Evolutionary conservation across 2,113 vertebrate species (phyloP), one percentile per base, ranked within the genome.

Genomic region (Oxyruncus cristatus): DNA sequence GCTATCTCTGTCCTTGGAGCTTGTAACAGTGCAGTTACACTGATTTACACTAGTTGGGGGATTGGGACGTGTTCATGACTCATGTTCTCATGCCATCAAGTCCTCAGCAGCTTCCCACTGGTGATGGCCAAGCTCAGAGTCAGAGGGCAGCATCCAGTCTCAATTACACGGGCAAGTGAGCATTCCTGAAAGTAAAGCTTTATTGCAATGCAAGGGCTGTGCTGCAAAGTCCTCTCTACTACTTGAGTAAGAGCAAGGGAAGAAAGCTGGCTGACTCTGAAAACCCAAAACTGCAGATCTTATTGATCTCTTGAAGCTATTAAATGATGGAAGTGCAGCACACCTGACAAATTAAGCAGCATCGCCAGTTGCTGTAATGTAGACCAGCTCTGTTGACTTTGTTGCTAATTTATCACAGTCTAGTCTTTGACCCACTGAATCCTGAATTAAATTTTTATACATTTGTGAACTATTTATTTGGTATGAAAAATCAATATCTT

Each of bases 401-500:
- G n/a, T 56, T 78, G 19, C 24, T 86, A 77, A 78, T 93, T 96
- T 86, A 76, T 91, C 61, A 62, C 12, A 59, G 26, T 46, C 61
- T 68, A 50, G 37, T 61, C 50, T 76, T 61, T 87, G 83, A 90
- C 73, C 47, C 68, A 68, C 42, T 82, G 92, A 92, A 84, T 87
- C 20, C 46, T 68, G 72, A 74, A 86, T 95, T 75, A 91, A 75
- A 33, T 84, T 92, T 93, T 93, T 91, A 92, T 88, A 42, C 41
- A 46, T 92, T 91, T 0, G 0, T 91, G 61, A 87, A 70, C 33
- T 92, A 76, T 84, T 96, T 89, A 76, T 53, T 19, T 14, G 18
- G 37, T 63, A 82, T 85, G 83, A 96, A 61, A 82, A 85, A 96
- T 96, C 83, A 81, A 84, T 77, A 81, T 15, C 13, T 75, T 87